phyloP scores from a whole-genome alignment of 2,888 invertebrate genomes.

The Craniophora ligustri region DNA sequence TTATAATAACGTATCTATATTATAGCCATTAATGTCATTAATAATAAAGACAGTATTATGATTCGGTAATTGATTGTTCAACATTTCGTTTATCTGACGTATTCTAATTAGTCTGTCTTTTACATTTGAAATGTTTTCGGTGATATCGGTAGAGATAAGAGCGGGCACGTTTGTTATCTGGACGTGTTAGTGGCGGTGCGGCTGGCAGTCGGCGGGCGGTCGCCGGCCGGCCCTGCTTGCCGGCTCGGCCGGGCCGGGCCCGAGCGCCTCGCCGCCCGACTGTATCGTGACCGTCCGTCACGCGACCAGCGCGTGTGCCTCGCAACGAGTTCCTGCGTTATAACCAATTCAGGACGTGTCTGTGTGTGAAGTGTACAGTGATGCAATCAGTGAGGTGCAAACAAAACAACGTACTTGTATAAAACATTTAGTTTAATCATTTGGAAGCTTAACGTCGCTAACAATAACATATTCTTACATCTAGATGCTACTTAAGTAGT shows the following conservation, averaged over 20 bases:
- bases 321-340: constrained; percentile 10
- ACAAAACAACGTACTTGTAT: constrained; percentile 70
- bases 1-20: constrained; percentile 10
- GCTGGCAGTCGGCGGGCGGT: constrained; percentile 47
- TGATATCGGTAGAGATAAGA: constrained; percentile 50
- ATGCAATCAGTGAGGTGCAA: constrained; percentile 52
- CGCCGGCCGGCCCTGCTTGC: constrained; percentile 40
- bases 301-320: constrained; percentile 14
- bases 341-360: constrained; percentile 34
- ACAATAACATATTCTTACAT: constrained; percentile 74
- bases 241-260: constrained; percentile 14
- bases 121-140: constrained; percentile 42
- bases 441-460: constrained; percentile 72
- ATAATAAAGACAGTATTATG: constrained; percentile 22
- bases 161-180: constrained; percentile 45
- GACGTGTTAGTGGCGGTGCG: constrained; percentile 15
- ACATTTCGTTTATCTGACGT: constrained; percentile 39
- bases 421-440: constrained; percentile 76
- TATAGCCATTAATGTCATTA: not conserved
- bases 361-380: constrained; percentile 43
- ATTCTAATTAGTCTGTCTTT: constrained; percentile 35
- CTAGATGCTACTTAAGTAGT: constrained; percentile 84
- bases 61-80: constrained; percentile 34
- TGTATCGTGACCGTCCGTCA: constrained; percentile 14
- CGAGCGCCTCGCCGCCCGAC: constrained; percentile 9